Base-by-base conservation (phyloP, 2,888 invertebrate species). In the Polydrusus cervinus region DNA sequence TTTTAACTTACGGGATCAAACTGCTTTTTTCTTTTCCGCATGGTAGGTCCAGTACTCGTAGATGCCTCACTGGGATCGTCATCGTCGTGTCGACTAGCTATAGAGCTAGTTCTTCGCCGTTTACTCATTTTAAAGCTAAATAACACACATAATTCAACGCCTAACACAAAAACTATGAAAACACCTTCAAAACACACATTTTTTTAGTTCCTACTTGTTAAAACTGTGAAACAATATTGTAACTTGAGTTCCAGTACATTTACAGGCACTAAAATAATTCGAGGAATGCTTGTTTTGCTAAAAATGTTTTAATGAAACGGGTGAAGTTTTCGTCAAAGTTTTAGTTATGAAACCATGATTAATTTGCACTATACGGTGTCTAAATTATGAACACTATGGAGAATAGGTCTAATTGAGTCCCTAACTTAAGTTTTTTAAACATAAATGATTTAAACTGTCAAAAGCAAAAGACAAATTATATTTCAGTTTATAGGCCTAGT, bases 51-150 rank as follows among this genome's bases (percentile, higher is more conserved):
- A 87, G 64, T 71, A 68, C 75, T 89, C 86, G 83, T 88, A 84
- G 79, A 89, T 79, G 90, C 90, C 68, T 89, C 89, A 20, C 89
- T 87, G 84, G 91, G 90, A 82, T 95, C 95, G 78, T 94, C 93
- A 64, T 92, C 92, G 67, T 93, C 93, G 79, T 92, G 92, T 73
- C 71, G 69, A 84, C 94, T 94, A 0, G 95, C 93, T 71, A 92
- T 93, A n/a, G 95, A 95, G 78, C 95, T 95, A 57, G 95, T 94
- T 80, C 95, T 91, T 80, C 95, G 90, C 83, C 95, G 89, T 86
- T 95, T 95, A 87, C 93, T 94, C 92, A 95, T 93, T 51, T 70
- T 82, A 73, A 51, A 60, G 16, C 11, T 62, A 51, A 38, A 49
- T 51, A 51, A 9, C 49, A 16, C 18, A 18, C 67, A 67, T 67